Evolutionary conservation across 1,140 invertebrate genomes (phyloP).

Genomic region (Drosophila auraria): DNA sequence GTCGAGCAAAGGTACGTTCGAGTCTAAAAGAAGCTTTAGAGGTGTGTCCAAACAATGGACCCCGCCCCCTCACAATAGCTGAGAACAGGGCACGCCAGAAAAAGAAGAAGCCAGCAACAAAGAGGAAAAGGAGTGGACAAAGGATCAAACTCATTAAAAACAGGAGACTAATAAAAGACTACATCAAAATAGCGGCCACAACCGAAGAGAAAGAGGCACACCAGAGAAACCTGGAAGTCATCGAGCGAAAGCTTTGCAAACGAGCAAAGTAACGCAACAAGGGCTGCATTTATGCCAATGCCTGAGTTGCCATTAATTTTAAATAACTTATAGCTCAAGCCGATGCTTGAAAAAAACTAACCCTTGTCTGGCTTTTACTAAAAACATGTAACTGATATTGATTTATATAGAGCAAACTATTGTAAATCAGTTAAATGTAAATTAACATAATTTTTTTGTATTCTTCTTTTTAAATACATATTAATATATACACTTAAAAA

Average conservation of each 20-base stretch:
- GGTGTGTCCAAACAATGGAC: conserved; percentile 1
- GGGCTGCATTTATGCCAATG: neutral
- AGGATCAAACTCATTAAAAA: neutral
- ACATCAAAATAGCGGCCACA: neutral
- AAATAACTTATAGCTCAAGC: no score
- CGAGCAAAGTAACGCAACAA: conserved; percentile 7
- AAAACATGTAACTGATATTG: no score
- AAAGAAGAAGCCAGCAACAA: neutral
- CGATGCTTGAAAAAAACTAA: no score
- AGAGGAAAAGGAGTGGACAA: neutral
- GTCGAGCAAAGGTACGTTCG: conserved; percentile 2
- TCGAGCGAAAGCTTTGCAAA: neutral
- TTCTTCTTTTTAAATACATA: no score
- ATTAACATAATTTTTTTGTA: no score
- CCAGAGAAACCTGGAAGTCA: neutral
- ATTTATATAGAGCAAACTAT: no score
- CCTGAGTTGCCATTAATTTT: no score
- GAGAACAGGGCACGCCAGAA: neutral
- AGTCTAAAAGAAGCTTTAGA: conserved; percentile 4
- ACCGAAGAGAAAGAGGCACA: neutral
- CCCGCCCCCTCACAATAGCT: conserved; percentile 5
- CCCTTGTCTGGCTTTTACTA: no score
- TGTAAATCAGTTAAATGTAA: no score
- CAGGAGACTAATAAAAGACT: neutral
- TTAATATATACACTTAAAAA: no score